These are phyloP conservation scores for Glaucopsyche alexis DNA, from an alignment of 2,888 invertebrate genomes.

Conservation along the genomic window DNA sequence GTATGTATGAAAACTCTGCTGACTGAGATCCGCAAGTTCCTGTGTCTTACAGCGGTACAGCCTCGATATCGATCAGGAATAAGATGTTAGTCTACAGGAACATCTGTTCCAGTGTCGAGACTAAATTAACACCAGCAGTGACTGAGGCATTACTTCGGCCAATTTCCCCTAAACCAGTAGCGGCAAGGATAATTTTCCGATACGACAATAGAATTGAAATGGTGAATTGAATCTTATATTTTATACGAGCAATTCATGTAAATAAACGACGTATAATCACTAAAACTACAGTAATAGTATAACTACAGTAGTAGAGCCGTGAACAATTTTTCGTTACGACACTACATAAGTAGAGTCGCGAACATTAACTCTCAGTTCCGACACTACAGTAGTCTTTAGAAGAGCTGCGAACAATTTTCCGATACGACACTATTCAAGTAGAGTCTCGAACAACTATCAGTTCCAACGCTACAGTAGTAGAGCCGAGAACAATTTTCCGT, in stretches of 20 bases:
- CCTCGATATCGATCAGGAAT: conserved; percentile 14
- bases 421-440: neutral
- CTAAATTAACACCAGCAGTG: conserved; percentile 71
- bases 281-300: too few relatives aligned
- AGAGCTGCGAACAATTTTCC: neutral
- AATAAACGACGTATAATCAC: too few relatives aligned
- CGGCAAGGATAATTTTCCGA: neutral
- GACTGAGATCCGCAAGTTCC: neutral
- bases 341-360: too few relatives aligned
- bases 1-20: neutral
- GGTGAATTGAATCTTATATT: neutral
- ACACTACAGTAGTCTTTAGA: neutral
- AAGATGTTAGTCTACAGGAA: conserved; percentile 40
- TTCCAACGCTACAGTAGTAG: too few relatives aligned
- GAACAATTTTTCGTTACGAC: too few relatives aligned
- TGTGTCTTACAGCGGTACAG: neutral
- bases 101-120: conserved; percentile 72
- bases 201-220: neutral
- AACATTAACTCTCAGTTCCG: too few relatives aligned
- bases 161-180: conserved; percentile 46
- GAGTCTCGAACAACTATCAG: neutral
- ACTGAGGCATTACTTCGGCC: conserved; percentile 66
- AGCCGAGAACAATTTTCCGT: too few relatives aligned
- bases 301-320: too few relatives aligned
- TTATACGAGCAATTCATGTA: too few relatives aligned